Percentiles rank a stretch among this genome's conserved stretches.
These are phyloP conservation scores for Leptocoma aspasia DNA, from an alignment of 2,113 vertebrate species.

Conservation along the genomic window DNA sequence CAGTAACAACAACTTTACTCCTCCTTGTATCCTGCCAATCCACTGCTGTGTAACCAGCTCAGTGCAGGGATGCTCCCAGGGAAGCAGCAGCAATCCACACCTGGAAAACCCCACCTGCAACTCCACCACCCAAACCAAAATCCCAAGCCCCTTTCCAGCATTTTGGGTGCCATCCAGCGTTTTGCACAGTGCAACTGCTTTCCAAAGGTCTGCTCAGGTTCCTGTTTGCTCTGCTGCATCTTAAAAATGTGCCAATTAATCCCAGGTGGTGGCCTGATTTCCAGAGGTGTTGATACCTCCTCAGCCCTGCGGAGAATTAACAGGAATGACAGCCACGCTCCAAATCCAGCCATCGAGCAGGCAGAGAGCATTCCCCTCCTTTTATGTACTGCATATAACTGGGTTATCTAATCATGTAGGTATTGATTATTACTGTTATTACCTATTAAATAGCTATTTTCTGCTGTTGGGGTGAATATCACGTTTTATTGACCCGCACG, in stretches of 20 bases:
- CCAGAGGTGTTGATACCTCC: background rate
- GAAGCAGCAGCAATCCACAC: fast-evolving
- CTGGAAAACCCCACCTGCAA: background rate
- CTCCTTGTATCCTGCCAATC: background rate
- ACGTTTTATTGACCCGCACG: slow-evolving; percentile 33
- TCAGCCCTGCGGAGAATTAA: background rate
- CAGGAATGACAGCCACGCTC: background rate
- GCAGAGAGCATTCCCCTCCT: background rate
- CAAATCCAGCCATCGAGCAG: background rate
- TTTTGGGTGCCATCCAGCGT: fast-evolving
- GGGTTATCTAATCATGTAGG: slow-evolving; percentile 58
- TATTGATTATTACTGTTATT: slow-evolving; percentile 68
- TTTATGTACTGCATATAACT: slow-evolving; percentile 16
- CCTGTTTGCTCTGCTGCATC: background rate
- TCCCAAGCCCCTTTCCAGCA: fast-evolving
- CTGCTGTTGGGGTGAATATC: slow-evolving; percentile 51
- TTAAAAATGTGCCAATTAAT: background rate
- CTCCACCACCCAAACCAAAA: background rate
- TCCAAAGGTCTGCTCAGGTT: background rate
- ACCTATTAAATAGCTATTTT: slow-evolving; percentile 66
- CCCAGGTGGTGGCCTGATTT: background rate
- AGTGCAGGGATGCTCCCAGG: fast-evolving
- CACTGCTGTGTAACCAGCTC: fast-evolving
- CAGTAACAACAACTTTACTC: background rate
- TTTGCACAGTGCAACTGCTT: fast-evolving